These are phyloP conservation scores for Mustela nigripes DNA, from an alignment of 2,113 vertebrate species.

Conservation along the genomic window DNA sequence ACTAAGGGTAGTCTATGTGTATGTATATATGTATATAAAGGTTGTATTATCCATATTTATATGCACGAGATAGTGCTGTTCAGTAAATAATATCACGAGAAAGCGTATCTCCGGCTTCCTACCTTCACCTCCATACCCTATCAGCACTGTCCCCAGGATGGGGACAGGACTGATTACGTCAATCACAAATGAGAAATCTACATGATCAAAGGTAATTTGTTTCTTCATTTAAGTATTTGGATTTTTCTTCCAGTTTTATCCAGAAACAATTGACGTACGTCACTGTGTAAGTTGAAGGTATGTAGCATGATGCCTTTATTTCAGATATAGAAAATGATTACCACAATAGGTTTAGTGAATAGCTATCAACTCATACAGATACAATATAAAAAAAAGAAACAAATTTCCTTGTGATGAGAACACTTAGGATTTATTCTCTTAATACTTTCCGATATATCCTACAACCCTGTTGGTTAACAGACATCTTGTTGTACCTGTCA, in stretches of 20 bases:
- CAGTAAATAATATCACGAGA: neutral
- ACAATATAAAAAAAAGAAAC: neutral
- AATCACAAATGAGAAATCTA: neutral
- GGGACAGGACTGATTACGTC: neutral
- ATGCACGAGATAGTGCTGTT: neutral
- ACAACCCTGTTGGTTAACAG: neutral
- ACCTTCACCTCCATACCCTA: neutral
- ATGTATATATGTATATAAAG: neutral
- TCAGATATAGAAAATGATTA: neutral
- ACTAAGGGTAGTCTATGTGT: neutral
- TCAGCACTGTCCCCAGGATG: neutral
- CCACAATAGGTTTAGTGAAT: neutral
- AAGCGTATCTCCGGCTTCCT: neutral
- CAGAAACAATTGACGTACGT: neutral
- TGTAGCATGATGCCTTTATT: neutral
- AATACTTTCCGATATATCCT: neutral
- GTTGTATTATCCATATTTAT: neutral
- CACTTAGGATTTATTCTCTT: neutral
- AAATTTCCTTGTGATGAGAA: neutral
- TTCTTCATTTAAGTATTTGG: neutral
- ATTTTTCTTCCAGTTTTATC: neutral
- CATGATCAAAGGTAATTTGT: neutral
- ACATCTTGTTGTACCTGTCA: too few relatives aligned
- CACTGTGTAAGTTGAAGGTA: neutral
- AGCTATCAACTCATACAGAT: neutral